These are phyloP conservation scores for Coenonympha arcania DNA, from an alignment of 2,888 invertebrate species.

Conservation along the genomic window DNA sequence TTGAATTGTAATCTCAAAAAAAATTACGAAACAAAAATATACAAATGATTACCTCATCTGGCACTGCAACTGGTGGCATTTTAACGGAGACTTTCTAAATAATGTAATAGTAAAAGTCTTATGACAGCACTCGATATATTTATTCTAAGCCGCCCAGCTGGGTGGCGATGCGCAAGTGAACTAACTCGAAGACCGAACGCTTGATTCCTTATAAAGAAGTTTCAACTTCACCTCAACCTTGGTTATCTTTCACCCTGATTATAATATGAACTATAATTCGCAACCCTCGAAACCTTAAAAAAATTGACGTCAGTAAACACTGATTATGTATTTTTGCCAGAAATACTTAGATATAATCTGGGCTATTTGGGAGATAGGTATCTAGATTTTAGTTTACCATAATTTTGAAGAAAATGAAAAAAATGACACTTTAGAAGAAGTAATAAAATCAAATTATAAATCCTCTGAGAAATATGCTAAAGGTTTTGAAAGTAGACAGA, in stretches of 20 bases:
- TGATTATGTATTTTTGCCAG: not conserved
- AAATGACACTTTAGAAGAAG: no score
- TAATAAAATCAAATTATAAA: no score
- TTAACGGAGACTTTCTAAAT: constrained; percentile 6
- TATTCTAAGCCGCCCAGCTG: constrained; percentile 33
- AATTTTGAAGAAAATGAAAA: no score
- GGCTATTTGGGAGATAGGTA: no score
- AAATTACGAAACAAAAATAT: not conserved
- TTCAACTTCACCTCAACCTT: constrained; percentile 43
- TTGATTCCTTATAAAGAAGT: constrained; percentile 50
- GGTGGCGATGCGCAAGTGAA: constrained; percentile 42
- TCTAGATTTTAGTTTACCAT: no score
- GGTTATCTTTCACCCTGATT: constrained; percentile 38
- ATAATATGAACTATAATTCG: constrained; percentile 3
- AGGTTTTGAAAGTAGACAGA: no score
- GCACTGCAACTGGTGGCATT: constrained; percentile 67
- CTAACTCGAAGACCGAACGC: constrained; percentile 47
- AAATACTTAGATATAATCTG: no score
- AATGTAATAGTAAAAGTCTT: not conserved
- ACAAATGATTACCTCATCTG: constrained; percentile 49
- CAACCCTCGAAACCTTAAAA: not conserved
- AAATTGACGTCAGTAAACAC: not conserved
- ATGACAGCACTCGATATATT: no score
- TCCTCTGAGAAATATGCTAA: no score
- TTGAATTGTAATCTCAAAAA: not conserved